Base-by-base conservation (phyloP, 1,140 invertebrate genomes). In the Aphis gossypii region DNA sequence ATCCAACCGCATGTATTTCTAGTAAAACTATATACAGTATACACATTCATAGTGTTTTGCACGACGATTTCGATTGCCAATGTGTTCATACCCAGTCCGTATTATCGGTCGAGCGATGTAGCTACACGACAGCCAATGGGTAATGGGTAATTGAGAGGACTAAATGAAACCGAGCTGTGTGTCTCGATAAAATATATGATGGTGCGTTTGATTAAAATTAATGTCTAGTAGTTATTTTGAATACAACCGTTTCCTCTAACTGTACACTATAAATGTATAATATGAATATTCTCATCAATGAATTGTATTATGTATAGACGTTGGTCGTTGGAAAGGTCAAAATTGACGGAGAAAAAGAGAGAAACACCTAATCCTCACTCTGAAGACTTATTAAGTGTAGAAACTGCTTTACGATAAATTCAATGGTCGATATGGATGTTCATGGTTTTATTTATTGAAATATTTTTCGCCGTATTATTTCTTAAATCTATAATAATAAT, bases 161-260 rank as follows among this genome's bases (percentile, higher is more conserved):
- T 51, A 88, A 88, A 54, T 35, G 46, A 51, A 51, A 18, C 86
- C 46, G 44, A 51, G 18, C 20, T 35, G 83, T 51, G n/a, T 23
- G 54, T 41, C 88, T 60, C 38, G 54, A 60, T 83, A 44, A 23
- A 1, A 60, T 60, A 60, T 30, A 84, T 46, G 82, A 21, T 38
- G 23, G 54, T 14, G 11, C 54, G 38, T 90, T 90, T 90, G 51
- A 90, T 90, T 90, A 51, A 90, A 44, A 90, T 90, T 90, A 90
- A 90, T 90, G 88, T 60, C 38, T 60, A 38, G 88, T 90, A 38
- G 54, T 90, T 90, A 41, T 83, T 83, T 83, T 84, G 30, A 88
- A 88, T 60, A 90, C 18, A 44, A 90, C 51, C 54, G 38, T 90
- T 90, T 90, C 54, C 88, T 90, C 88, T 56, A 76, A n/a, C 30